Evolutionary conservation across 2,888 invertebrate species (phyloP).

Genomic region (Drosophila ustulata): DNA sequence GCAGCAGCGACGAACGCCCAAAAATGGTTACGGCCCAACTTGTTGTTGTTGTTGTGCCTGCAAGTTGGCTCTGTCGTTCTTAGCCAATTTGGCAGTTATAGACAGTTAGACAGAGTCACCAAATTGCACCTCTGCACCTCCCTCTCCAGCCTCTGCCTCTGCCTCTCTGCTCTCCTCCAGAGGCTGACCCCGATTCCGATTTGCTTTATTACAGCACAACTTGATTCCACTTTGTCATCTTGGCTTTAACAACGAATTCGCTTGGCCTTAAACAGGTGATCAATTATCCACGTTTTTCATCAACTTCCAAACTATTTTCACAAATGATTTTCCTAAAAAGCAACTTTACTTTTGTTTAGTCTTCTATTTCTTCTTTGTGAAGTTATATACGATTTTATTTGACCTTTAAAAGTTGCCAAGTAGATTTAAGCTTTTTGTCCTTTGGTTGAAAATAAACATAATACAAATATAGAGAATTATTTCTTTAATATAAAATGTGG

Average conservation of each 20-base stretch:
- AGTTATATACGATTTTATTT: background rate
- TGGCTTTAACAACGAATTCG: constrained; percentile 7
- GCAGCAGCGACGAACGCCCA: constrained; percentile 63
- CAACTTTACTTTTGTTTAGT: background rate
- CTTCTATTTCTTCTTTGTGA: too few relatives aligned
- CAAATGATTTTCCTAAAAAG: background rate
- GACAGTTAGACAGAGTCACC: constrained; percentile 42
- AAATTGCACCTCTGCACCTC: constrained; percentile 22
- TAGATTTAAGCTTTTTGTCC: background rate
- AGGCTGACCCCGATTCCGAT: constrained; percentile 47
- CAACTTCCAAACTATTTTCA: background rate
- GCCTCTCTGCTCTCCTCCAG: constrained; percentile 33
- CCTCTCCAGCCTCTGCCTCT: background rate
- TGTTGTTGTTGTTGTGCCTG: constrained; percentile 18
- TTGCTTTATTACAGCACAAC: constrained; percentile 33
- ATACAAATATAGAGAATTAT: too few relatives aligned
- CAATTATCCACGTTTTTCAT: constrained; percentile 11
- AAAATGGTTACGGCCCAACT: constrained; percentile 70
- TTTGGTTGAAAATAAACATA: background rate
- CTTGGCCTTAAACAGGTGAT: constrained; percentile 38
- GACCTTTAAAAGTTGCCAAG: background rate
- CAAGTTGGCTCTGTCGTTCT: constrained; percentile 59
- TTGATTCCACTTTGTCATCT: constrained; percentile 46
- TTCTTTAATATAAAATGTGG: too few relatives aligned
- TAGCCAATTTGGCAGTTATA: constrained; percentile 59